Percentiles rank a stretch among this genome's conserved stretches.
Evolutionary conservation across 2,888 invertebrate species (phyloP).

Genomic region (Steinernema hermaphroditum): DNA sequence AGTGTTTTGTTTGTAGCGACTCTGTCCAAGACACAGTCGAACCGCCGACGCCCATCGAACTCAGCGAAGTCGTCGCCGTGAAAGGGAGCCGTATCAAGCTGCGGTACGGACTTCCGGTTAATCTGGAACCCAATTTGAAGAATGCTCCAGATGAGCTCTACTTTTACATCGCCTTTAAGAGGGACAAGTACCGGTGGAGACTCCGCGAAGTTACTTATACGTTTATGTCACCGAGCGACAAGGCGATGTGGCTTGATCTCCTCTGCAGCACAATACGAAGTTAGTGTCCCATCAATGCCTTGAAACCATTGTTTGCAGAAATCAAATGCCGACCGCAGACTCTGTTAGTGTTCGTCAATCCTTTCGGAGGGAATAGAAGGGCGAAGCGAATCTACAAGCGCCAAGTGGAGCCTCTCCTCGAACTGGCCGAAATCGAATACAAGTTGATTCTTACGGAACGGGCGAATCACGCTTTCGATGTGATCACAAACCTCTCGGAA

Average conservation of each 20-base stretch:
- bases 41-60: conserved; percentile 32
- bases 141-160: conserved; percentile 48
- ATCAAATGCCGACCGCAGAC: conserved; percentile 73
- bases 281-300: no score
- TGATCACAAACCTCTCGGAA: conserved; percentile 51
- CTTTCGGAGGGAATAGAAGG: conserved; percentile 79
- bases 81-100: conserved; percentile 43
- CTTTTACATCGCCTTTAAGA: conserved; percentile 61
- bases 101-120: conserved; percentile 41
- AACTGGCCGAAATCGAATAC: conserved; percentile 68
- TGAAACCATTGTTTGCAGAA: conserved; percentile 39
- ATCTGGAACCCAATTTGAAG: conserved; percentile 32
- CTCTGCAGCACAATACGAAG: conserved; percentile 40
- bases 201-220: conserved; percentile 47
- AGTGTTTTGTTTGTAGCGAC: conserved; percentile 29
- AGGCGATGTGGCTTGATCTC: conserved; percentile 45
- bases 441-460: conserved; percentile 77
- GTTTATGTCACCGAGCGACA: conserved; percentile 49
- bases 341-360: conserved; percentile 81
- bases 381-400: conserved; percentile 78
- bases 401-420: conserved; percentile 72
- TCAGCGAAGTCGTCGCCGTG: conserved; percentile 43
- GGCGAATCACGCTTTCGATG: conserved; percentile 79
- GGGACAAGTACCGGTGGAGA: conserved; percentile 61
- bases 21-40: conserved; percentile 33